Evolutionary conservation across 2,113 vertebrate species (phyloP), one percentile per base, ranked within the genome.

Genomic region (Phyllopteryx taeniolatus): DNA sequence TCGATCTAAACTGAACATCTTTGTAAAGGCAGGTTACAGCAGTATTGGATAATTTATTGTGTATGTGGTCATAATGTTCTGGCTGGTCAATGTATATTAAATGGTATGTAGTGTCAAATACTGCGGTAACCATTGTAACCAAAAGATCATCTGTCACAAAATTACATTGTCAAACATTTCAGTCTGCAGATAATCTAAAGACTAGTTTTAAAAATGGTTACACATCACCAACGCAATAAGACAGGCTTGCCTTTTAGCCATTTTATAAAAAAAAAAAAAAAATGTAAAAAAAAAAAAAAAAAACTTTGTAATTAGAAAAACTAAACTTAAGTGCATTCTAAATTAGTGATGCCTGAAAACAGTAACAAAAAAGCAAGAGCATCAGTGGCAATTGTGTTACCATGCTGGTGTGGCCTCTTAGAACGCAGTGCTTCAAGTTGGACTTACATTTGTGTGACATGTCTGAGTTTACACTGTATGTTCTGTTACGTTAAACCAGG

Each of bases 311-410:
- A 31, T 62, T 33, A 14, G 70, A 15, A 70, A 63, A 77, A 71
- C 46, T 15, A 43, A 68, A 67, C 1, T 0, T 78, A 85, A 83
- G 78, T 80, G 75, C 73, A 64, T 83, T 78, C 62, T 42, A 42
- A 76, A 39, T 9, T n/a, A 22, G 19, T 33, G 39, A 73, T 69
- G 20, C 57, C 49, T 68, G 7, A 11, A 17, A 60, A 61, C 5
- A 46, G 15, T 5, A 73, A 39, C 27, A 51, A 67, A 70, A 59
- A 12, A 8, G 33, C 49, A 19, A 63, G 54, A 5, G 20, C 8
- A 69, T n/a, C 1, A 44, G 31, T 46, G 44, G 46, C 53, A 43
- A 44, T 17, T 51, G 39, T 77, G 51, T 63, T 66, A 67, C 5
- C 35, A 42, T 53, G 43, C 15, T 67, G 20, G 12, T 33, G 60